Evolutionary conservation across 2,113 vertebrate species (phyloP), one percentile per base, ranked within the genome.

Genomic region (Ranitomeya variabilis): DNA sequence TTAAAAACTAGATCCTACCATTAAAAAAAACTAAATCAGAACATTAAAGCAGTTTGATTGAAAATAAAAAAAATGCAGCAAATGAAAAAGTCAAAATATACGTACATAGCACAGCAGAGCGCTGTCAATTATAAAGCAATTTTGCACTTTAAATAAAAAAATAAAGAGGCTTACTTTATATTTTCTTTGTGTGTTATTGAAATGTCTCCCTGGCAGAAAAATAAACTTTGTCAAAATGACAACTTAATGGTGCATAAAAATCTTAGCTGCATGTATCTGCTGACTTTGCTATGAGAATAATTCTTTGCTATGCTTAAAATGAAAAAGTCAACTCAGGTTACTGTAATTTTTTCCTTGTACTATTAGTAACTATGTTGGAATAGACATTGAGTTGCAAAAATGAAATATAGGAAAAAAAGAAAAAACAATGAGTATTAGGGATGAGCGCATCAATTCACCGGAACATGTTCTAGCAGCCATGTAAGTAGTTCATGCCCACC

Each of bases 181-280:
- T 57, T 79, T 54, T 85, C 83, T 79, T 67, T 54, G 60, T 79
- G 19, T 89, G 82, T 85, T 89, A 89, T 85, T 85, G 81, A 85
- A 79, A 54, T 69, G 81, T 89, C 87, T 89, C 81, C 82, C 77
- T 89, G 52, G 82, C 79, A 89, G 87, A 89, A 89, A 89, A 85
- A 84, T 89, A 89, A 89, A 89, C 82, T 89, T 89, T 83, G 80
- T 89, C 87, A 89, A 89, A 89, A 79, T 89, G 87, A 89, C 87
- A 89, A 71, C 87, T 89, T 89, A 89, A 89, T 89, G 87, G 87
- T 78, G 82, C 87, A 89, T 84, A 85, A 78, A 84, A 85, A 89
- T 89, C 87, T 78, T n/a, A 66, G 82, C 74, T 85, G 52, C 78
- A 89, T 89, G 85, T 89, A 89, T 85, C 81, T 79, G 87, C 87